Conservation (phyloP, 2,888 invertebrate species). For the Hesperia comma region DNA sequence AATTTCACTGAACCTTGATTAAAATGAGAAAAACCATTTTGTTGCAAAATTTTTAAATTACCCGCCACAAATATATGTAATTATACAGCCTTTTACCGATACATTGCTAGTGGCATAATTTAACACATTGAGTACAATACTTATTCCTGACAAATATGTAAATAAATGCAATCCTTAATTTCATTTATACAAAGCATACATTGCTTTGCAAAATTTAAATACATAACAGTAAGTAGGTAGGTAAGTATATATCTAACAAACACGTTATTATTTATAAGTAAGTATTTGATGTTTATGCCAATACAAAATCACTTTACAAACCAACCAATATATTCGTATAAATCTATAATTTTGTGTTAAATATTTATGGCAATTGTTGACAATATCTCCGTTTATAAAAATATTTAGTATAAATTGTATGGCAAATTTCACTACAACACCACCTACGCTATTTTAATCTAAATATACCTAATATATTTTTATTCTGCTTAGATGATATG, state of each 20-base stretch:
- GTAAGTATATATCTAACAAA: not conserved
- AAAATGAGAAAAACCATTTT: not conserved
- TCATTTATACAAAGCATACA: conserved; percentile 1
- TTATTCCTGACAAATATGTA: not conserved
- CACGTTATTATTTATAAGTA: not conserved
- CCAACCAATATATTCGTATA: conserved; percentile 15
- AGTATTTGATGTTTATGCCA: not conserved
- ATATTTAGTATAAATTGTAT: conserved; percentile 9
- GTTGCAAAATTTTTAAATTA: not conserved
- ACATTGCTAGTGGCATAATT: conserved; percentile 24
- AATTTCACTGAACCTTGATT: not conserved
- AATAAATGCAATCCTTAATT: conserved; percentile 24
- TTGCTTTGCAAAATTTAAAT: not conserved
- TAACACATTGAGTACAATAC: not conserved
- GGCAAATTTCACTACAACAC: conserved; percentile 2
- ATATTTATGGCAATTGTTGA: conserved; percentile 7
- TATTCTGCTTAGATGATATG: conserved; percentile 18
- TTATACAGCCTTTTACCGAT: conserved; percentile 16
- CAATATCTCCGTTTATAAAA: not conserved
- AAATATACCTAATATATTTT: not conserved
- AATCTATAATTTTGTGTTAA: conserved; percentile 4
- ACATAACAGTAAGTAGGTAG: no score
- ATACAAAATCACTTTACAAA: not conserved
- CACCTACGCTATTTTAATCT: not conserved
- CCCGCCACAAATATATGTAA: conserved; percentile 1